Evolutionary conservation across 2,113 vertebrate genomes (phyloP).

Genomic region (Elephantulus edwardii): DNA sequence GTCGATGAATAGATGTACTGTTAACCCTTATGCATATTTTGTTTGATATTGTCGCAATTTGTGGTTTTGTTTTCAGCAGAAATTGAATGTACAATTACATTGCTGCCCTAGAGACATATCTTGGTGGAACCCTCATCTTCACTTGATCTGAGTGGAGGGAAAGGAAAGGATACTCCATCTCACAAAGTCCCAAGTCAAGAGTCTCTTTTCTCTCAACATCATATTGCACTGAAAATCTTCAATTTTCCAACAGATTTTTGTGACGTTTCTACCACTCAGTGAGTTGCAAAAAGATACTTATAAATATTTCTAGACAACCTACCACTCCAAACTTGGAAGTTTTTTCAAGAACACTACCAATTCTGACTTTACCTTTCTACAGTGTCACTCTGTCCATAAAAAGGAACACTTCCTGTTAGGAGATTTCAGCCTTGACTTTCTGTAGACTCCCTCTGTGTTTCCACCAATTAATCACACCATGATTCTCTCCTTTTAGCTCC

Average conservation of each 20-base stretch:
- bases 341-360: neutral
- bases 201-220: neutral
- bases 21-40: constrained; percentile 25
- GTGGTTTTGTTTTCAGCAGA: neutral
- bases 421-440: neutral
- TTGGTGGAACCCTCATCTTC: neutral
- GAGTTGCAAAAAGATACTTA: constrained; percentile 25
- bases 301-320: constrained; percentile 25
- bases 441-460: neutral
- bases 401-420: neutral
- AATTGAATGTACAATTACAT: neutral
- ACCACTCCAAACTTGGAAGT: neutral
- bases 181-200: constrained; percentile 10
- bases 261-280: neutral
- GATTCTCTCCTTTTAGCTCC: neutral
- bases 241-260: neutral
- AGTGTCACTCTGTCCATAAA: neutral
- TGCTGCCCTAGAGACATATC: neutral
- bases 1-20: neutral
- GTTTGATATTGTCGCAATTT: neutral
- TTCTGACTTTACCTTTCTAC: neutral
- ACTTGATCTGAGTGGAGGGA: neutral
- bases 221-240: neutral
- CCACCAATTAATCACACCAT: neutral
- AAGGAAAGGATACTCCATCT: neutral